A percentile compares a stretch with the other conserved stretches of the same genome.
phyloP scores from a whole-genome alignment of 2,888 invertebrate genomes.

The Campoplex nolae region DNA sequence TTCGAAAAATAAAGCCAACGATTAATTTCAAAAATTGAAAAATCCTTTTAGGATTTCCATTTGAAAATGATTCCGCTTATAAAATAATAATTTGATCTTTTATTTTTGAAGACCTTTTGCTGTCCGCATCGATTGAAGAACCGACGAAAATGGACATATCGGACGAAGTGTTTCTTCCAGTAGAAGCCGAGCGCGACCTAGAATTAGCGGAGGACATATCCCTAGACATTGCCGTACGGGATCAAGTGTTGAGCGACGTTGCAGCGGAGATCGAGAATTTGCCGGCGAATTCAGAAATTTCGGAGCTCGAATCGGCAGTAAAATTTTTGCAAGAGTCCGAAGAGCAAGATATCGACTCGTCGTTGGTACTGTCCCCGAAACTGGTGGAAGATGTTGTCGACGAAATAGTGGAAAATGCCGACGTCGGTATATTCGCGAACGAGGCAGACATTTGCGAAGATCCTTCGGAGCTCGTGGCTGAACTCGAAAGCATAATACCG shows the following conservation, averaged over 20 bases:
- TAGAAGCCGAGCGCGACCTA: conserved; percentile 63
- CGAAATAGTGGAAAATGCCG: conserved; percentile 69
- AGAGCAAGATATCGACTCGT: conserved; percentile 84
- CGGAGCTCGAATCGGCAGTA: conserved; percentile 82
- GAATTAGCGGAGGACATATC: conserved; percentile 73
- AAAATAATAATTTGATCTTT: not conserved
- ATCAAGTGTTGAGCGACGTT: conserved; percentile 68
- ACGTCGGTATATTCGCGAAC: conserved; percentile 73
- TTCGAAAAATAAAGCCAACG: too few relatives aligned
- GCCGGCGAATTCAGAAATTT: conserved; percentile 77
- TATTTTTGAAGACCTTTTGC: conserved; percentile 40
- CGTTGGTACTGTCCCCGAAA: conserved; percentile 79
- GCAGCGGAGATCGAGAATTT: conserved; percentile 67
- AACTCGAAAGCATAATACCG: conserved; percentile 72
- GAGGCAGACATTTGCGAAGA: conserved; percentile 76
- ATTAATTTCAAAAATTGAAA: too few relatives aligned
- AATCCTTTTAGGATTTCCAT: not conserved
- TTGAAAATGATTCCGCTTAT: not conserved
- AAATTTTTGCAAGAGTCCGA: conserved; percentile 83
- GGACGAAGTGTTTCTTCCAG: conserved; percentile 53
- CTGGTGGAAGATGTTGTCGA: conserved; percentile 72
- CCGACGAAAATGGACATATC: conserved; percentile 34
- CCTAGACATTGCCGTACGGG: conserved; percentile 63
- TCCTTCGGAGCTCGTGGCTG: conserved; percentile 73
- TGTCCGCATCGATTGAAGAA: conserved; percentile 21